Percentiles rank a stretch among this genome's conserved stretches.
phyloP scores from a whole-genome alignment of 2,888 invertebrate genomes.

The Drosophila helvetica region DNA sequence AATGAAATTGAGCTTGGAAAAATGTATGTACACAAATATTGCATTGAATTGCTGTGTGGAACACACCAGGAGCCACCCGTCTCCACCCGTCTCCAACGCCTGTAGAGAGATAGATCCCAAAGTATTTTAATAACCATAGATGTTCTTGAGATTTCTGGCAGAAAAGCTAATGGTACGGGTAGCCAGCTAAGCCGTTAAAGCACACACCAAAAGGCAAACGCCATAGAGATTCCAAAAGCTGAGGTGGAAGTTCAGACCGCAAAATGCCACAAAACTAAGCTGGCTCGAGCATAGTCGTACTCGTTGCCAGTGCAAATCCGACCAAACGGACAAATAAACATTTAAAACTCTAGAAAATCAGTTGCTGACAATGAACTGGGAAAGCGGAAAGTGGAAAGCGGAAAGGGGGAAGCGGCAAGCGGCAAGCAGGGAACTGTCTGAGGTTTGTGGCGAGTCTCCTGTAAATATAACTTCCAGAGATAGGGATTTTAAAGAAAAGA shows the following conservation, averaged over 20 bases:
- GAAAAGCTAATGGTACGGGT: neutral
- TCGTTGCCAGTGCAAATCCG: conserved; percentile 38
- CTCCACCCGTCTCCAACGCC: neutral
- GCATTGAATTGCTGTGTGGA: conserved; percentile 17
- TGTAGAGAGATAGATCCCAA: conserved; percentile 9
- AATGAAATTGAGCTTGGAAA: conserved; percentile 65
- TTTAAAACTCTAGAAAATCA: conserved; percentile 70
- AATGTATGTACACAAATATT: conserved; percentile 19
- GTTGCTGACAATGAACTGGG: conserved; percentile 71
- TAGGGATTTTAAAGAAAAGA: no score
- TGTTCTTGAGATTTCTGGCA: conserved; percentile 8
- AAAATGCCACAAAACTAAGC: conserved; percentile 67
- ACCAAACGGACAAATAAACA: conserved; percentile 72
- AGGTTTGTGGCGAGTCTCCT: conserved; percentile 62
- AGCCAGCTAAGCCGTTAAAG: conserved; percentile 17
- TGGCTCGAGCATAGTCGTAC: conserved; percentile 45
- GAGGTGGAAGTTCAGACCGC: conserved; percentile 45
- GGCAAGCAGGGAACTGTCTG: conserved; percentile 31
- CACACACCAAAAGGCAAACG: conserved; percentile 35
- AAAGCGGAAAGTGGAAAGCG: neutral
- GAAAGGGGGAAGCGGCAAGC: no score
- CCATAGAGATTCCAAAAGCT: conserved; percentile 12
- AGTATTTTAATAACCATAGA: conserved; percentile 46
- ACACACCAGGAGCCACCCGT: neutral
- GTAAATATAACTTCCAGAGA: conserved; percentile 69